These are phyloP conservation scores for Sebastes hubbsi DNA, from an alignment of 2,797 vertebrate species.

Conservation along the genomic window DNA sequence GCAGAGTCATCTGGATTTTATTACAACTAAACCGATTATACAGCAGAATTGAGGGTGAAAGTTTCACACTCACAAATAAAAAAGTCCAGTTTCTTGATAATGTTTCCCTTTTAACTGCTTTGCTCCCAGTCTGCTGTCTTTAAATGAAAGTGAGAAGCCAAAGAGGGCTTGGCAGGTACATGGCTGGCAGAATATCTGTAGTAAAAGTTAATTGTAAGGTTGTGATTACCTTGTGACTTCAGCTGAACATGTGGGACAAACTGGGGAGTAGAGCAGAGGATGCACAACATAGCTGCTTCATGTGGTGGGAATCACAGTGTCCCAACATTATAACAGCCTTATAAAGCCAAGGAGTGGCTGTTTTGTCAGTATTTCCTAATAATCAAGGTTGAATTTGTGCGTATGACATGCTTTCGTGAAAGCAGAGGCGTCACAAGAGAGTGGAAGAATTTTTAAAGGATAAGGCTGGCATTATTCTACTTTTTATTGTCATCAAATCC, in stretches of 20 bases:
- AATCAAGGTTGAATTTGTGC: background rate
- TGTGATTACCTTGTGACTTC: background rate
- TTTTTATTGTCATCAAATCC: background rate
- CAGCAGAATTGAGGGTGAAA: background rate
- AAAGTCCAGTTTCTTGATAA: background rate
- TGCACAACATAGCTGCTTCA: background rate
- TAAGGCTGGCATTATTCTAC: background rate
- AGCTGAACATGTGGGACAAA: background rate
- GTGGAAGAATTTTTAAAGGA: background rate
- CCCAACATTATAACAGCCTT: background rate
- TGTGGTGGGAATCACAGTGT: background rate
- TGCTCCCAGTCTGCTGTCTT: background rate
- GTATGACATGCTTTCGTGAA: background rate
- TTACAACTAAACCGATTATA: background rate
- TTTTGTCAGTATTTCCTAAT: too few species aligned
- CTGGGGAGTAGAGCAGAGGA: background rate
- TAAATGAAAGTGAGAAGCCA: background rate
- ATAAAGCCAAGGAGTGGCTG: background rate
- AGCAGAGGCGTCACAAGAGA: background rate
- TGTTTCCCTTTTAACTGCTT: slow-evolving; percentile 26
- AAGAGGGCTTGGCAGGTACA: background rate
- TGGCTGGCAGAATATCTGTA: background rate
- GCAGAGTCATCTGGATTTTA: background rate
- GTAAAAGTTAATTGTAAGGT: background rate
- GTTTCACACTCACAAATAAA: background rate